A percentile compares a stretch with the other conserved stretches of the same genome.
Conservation (phyloP, 2,888 invertebrate species). For the Ophion costatus region DNA sequence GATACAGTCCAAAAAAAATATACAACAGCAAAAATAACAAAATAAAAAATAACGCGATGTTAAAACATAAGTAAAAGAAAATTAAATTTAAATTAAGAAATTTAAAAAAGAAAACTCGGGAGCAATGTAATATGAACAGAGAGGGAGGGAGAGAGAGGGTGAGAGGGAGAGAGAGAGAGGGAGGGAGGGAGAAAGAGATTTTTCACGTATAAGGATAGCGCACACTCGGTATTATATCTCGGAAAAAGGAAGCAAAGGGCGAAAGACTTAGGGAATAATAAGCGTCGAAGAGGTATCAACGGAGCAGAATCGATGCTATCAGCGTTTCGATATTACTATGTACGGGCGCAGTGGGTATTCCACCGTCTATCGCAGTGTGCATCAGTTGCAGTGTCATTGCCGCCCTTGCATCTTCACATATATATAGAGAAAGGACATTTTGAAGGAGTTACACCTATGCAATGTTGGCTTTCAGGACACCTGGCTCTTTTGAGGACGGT, state of each 20-base stretch:
- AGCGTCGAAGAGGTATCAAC: slow-evolving; percentile 21
- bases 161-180: not conserved
- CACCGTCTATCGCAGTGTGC: slow-evolving; percentile 30
- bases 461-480: not conserved
- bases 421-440: not conserved
- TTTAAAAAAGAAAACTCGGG: too few relatives aligned
- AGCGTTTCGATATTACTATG: slow-evolving; percentile 46
- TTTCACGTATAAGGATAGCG: not conserved
- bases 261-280: slow-evolving; percentile 11
- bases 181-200: not conserved
- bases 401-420: slow-evolving; percentile 36
- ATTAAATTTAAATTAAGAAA: too few relatives aligned
- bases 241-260: slow-evolving; percentile 5
- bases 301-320: slow-evolving; percentile 25
- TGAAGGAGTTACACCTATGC: not conserved
- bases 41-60: too few relatives aligned
- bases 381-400: slow-evolving; percentile 66
- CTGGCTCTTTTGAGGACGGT: not conserved
- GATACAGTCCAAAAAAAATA: too few relatives aligned
- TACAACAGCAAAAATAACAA: too few relatives aligned
- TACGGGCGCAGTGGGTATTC: slow-evolving; percentile 4
- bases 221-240: not conserved
- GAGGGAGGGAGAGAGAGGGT: not conserved
- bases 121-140: too few relatives aligned
- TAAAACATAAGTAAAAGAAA: too few relatives aligned